These are phyloP conservation scores for Ditula angustiorana DNA, from an alignment of 2,888 invertebrate genomes.

Conservation along the genomic window DNA sequence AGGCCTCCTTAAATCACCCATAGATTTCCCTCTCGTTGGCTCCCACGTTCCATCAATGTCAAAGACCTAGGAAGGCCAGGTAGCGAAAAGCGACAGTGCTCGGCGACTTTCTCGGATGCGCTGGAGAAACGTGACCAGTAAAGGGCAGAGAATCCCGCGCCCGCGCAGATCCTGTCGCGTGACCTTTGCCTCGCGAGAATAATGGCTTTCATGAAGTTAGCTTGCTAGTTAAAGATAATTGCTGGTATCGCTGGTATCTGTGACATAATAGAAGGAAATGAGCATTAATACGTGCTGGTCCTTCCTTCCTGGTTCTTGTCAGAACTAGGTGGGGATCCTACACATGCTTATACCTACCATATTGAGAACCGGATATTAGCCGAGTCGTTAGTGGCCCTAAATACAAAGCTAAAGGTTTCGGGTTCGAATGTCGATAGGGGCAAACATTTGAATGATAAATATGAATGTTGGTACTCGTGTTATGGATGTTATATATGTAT, in stretches of 20 bases:
- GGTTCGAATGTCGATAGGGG: no score
- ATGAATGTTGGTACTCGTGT: no score
- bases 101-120: slow-evolving; percentile 62
- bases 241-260: slow-evolving; percentile 25
- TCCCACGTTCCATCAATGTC: slow-evolving; percentile 54
- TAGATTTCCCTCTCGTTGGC: slow-evolving; percentile 49
- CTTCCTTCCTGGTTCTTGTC: neutral
- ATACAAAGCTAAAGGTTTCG: no score
- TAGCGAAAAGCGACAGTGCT: slow-evolving; percentile 59
- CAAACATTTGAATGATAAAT: no score
- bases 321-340: neutral
- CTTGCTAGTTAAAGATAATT: slow-evolving; percentile 17
- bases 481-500: no score
- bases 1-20: slow-evolving; percentile 28
- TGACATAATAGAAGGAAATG: neutral
- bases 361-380: no score
- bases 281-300: neutral
- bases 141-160: slow-evolving; percentile 73
- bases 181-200: slow-evolving; percentile 59
- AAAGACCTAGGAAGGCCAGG: slow-evolving; percentile 55
- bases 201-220: slow-evolving; percentile 35
- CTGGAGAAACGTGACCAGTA: slow-evolving; percentile 62
- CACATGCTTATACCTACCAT: no score
- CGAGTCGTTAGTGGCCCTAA: no score
- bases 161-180: slow-evolving; percentile 56